Conservation (phyloP, 2,888 invertebrate genomes). For the Pherbina coryleti region DNA sequence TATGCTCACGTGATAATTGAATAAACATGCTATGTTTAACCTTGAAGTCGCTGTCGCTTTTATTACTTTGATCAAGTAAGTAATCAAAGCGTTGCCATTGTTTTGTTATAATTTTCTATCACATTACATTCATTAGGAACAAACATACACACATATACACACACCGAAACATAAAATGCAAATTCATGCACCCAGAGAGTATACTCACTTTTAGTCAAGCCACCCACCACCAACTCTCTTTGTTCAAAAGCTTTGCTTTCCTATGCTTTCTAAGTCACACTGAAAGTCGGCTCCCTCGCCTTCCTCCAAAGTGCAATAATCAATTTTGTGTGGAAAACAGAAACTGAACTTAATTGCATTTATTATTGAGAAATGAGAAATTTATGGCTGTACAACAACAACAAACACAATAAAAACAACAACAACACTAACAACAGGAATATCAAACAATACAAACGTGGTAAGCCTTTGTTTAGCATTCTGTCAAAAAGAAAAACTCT, state of each 20-base stretch:
- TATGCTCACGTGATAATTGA: no score
- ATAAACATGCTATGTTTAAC: no score
- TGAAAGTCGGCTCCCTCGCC: neutral
- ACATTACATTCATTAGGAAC: constrained; percentile 36
- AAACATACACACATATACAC: constrained; percentile 42
- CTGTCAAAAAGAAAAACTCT: constrained; percentile 8
- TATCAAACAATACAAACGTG: constrained; percentile 7
- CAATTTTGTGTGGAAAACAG: constrained; percentile 22
- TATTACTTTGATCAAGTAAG: no score
- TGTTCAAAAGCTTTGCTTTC: neutral
- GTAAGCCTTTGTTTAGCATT: constrained; percentile 27
- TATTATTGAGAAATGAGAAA: constrained; percentile 58
- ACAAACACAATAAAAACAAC: neutral
- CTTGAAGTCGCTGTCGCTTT: no score
- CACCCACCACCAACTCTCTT: neutral
- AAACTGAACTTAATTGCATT: constrained; percentile 59
- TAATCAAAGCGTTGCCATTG: constrained; percentile 10
- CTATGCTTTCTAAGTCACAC: neutral
- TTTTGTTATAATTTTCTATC: constrained; percentile 30
- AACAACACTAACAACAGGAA: neutral
- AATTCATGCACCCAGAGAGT: neutral
- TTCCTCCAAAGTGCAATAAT: neutral
- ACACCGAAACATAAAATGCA: constrained; percentile 14
- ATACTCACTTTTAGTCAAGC: neutral
- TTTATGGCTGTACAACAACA: neutral